A percentile compares a stretch with the other conserved stretches of the same genome.
Evolutionary conservation across 2,113 vertebrate species (phyloP).

Genomic region (Albula goreensis): DNA sequence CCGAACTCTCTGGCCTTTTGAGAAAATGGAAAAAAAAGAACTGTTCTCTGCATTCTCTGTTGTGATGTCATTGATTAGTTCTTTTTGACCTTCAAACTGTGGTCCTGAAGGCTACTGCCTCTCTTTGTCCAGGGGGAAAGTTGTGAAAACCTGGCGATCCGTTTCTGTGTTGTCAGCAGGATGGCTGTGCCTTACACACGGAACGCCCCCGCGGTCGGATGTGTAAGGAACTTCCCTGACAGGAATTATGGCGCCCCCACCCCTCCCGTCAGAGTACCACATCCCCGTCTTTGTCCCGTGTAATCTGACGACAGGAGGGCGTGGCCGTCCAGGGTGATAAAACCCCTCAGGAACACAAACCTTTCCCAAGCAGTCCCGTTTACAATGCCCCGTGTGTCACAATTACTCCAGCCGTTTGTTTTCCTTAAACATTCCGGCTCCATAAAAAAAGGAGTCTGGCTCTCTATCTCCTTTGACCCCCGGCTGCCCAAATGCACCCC

Average conservation of each 20-base stretch:
- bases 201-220: neutral
- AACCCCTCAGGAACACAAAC: neutral
- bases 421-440: conserved; percentile 12
- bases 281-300: conserved; percentile 5
- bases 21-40: neutral
- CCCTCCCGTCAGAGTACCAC: neutral
- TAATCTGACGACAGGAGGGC: conserved; percentile 11
- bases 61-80: neutral
- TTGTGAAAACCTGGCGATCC: neutral
- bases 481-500: neutral
- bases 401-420: neutral
- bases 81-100: neutral
- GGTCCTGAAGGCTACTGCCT: neutral
- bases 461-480: neutral
- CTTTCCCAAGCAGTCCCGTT: conserved; percentile 14
- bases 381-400: neutral
- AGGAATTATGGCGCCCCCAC: neutral
- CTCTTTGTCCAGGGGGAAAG: neutral
- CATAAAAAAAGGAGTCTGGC: neutral
- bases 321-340: neutral
- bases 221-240: neutral
- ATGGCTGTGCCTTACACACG: neutral
- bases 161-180: neutral
- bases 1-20: neutral
- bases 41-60: neutral